A percentile compares a stretch with the other conserved stretches of the same genome.
Conservation (phyloP, 2,797 vertebrate genomes). For the Pteropus rufus region DNA sequence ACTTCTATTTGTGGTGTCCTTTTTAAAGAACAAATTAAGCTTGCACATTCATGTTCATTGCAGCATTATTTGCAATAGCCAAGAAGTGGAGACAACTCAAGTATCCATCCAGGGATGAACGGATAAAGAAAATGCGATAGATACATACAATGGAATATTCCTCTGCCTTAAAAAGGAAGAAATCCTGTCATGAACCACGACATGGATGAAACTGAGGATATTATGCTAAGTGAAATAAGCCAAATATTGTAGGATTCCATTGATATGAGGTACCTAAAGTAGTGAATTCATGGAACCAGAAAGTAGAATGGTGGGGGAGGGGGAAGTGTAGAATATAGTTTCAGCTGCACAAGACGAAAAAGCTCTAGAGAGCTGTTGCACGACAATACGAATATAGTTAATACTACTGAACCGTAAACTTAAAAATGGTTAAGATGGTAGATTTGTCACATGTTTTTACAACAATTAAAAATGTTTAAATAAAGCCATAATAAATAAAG, state of each 20-base stretch:
- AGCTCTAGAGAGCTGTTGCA: background rate
- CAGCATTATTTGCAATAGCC: background rate
- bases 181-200: background rate
- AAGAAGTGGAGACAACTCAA: background rate
- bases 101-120: background rate
- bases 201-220: background rate
- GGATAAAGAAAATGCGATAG: background rate
- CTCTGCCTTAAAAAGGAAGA: background rate
- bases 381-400: background rate
- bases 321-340: background rate
- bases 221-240: background rate
- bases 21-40: background rate
- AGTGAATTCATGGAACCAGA: background rate
- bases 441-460: background rate
- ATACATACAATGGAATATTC: background rate
- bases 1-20: background rate
- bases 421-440: background rate
- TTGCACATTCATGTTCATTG: background rate
- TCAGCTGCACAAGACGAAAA: background rate
- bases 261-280: background rate
- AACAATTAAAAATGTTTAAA: background rate
- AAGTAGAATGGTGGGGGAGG: background rate
- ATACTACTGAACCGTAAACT: background rate
- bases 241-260: background rate
- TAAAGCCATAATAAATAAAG: background rate